Conservation (phyloP, 2,797 vertebrate genomes). For the Leptodactylus fallax region DNA sequence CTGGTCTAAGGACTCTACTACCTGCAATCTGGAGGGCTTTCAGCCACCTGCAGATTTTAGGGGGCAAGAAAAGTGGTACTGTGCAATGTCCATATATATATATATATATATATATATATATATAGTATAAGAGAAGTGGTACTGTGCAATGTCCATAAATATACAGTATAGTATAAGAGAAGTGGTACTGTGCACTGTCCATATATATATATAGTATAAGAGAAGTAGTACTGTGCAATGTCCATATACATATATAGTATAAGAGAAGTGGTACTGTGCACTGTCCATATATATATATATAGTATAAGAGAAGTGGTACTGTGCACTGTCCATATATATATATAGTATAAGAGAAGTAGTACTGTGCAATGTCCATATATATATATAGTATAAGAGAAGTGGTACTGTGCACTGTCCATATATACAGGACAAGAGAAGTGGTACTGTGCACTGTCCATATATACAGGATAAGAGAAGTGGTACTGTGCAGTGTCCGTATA, state of each 20-base stretch:
- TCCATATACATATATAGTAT: not conserved
- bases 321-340: not conserved
- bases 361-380: not conserved
- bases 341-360: not conserved
- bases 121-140: not conserved
- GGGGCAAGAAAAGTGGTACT: not conserved
- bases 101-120: not conserved
- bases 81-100: not conserved
- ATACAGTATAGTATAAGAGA: no score
- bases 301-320: no score
- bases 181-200: no score
- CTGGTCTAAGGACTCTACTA: no score
- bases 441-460: not conserved
- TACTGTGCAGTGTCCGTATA: not conserved
- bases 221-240: not conserved
- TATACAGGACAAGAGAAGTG: not conserved
- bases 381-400: not conserved
- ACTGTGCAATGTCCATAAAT: no score
- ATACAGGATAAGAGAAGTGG: not conserved
- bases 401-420: not conserved
- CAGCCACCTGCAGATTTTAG: no score
- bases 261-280: not conserved
- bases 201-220: no score
- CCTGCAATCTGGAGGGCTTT: no score
- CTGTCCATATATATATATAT: not conserved